These are phyloP conservation scores for Epinotia bilunana DNA, from an alignment of 2,888 invertebrate genomes.

Conservation along the genomic window DNA sequence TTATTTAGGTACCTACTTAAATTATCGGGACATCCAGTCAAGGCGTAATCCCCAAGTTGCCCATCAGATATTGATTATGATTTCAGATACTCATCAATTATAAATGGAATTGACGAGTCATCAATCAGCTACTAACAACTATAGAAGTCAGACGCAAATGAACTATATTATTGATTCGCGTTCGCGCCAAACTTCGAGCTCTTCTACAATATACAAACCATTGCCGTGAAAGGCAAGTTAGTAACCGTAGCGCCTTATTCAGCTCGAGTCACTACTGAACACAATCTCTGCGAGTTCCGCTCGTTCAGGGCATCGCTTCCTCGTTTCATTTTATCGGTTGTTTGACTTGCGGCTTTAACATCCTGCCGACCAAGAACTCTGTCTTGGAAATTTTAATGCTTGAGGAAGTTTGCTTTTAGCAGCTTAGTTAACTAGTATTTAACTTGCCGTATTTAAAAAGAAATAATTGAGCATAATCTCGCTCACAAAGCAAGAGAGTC, in stretches of 20 bases:
- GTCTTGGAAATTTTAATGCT: conserved; percentile 61
- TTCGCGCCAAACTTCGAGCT: conserved; percentile 1
- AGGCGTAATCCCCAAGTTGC: background rate
- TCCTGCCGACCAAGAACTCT: conserved; percentile 53
- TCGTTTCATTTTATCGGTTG: conserved; percentile 57
- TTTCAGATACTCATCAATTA: conserved; percentile 23
- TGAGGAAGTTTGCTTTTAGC: conserved; percentile 50
- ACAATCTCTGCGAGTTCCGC: conserved; percentile 52
- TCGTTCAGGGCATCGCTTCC: conserved; percentile 51
- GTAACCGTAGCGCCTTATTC: conserved; percentile 21
- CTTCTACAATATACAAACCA: background rate
- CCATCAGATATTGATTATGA: conserved; percentile 18
- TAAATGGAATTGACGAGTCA: conserved; percentile 28
- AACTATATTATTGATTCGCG: conserved; percentile 23
- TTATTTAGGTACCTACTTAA: background rate
- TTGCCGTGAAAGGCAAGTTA: background rate
- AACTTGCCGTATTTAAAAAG: conserved; percentile 50
- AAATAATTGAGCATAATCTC: conserved; percentile 57
- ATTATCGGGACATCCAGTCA: conserved; percentile 10
- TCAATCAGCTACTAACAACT: conserved; percentile 30
- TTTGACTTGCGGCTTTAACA: conserved; percentile 63
- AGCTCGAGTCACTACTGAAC: conserved; percentile 43
- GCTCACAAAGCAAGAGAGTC: conserved; percentile 50
- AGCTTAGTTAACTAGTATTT: conserved; percentile 40
- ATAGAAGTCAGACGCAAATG: conserved; percentile 8